Conservation (phyloP, 2,888 invertebrate species). For the Lagria hirta region DNA sequence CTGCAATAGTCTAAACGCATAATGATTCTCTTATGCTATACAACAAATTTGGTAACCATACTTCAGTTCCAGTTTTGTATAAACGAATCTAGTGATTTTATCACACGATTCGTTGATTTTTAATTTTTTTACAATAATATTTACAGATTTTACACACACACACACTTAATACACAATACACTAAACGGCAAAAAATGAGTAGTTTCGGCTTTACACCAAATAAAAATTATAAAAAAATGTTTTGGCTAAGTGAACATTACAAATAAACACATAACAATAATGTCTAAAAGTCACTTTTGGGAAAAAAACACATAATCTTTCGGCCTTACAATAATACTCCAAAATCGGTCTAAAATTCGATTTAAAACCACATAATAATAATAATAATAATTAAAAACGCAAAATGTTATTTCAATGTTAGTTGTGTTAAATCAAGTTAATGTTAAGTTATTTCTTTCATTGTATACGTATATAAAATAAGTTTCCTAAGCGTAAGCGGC, state of each 20-base stretch:
- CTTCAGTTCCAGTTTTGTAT: slow-evolving; percentile 49
- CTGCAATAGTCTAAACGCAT: slow-evolving; percentile 56
- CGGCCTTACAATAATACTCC: slow-evolving; percentile 41
- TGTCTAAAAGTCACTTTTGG: slow-evolving; percentile 50
- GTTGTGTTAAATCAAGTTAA: slow-evolving; percentile 33
- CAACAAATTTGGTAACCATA: slow-evolving; percentile 54
- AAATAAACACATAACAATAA: slow-evolving; percentile 23
- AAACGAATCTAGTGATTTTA: slow-evolving; percentile 7
- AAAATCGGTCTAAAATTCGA: slow-evolving; percentile 35
- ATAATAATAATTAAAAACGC: slow-evolving; percentile 16
- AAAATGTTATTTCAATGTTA: slow-evolving; percentile 35
- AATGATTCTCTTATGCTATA: slow-evolving; percentile 49
- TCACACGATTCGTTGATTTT: slow-evolving; percentile 34
- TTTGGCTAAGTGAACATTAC: slow-evolving; percentile 5
- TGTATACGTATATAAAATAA: slow-evolving; percentile 30
- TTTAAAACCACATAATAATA: slow-evolving; percentile 45
- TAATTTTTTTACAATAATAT: slow-evolving; percentile 51
- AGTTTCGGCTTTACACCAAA: slow-evolving; percentile 1
- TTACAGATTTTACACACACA: slow-evolving; percentile 29
- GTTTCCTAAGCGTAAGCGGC: slow-evolving; percentile 15
- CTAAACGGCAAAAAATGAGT: slow-evolving; percentile 1
- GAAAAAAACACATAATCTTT: slow-evolving; percentile 48
- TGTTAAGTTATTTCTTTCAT: slow-evolving; percentile 33
- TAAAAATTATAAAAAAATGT: no score
- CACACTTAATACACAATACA: slow-evolving; percentile 10